Evolutionary conservation across 2,888 invertebrate genomes (phyloP), one percentile per base, ranked within the genome.

Genomic region (Perizoma affinitatum): DNA sequence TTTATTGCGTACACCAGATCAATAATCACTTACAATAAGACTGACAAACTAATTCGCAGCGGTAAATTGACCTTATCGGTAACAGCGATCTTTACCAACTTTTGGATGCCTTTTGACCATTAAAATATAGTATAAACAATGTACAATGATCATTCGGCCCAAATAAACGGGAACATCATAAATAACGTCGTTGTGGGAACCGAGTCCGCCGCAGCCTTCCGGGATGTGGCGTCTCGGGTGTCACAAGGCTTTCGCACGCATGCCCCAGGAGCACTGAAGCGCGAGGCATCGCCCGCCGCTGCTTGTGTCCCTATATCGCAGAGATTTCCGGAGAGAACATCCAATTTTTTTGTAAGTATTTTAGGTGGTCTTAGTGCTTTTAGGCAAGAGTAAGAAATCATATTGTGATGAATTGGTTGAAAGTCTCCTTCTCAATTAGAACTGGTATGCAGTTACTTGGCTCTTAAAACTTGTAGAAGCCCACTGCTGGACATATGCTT

Each of bases 211-310:
- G 74, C 87, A 91, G 76, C 82, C 85, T 89, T 93, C 93, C 92
- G 92, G 93, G 93, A 93, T 92, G 92, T 92, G 84, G 87, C 80
- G 87, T 80, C 81, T 88, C 88, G 78, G 78, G 78, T 88, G 83
- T 84, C 89, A 74, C 66, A 63, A 78, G 75, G 74, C 86, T 85
- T 89, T 89, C 88, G 90, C 89, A 88, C 83, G 88, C 85, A 85
- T 79, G 78, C 84, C 79, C 80, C 67, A 76, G 67, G 79, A 69
- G 74, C 84, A 79, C 72, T 80, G 80, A 75, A 78, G 79, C 79
- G 81, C 65, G 72, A 74, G 75, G 70, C 74, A 77, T 79, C 78
- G 81, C 74, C 78, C 81, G 80, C 79, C 74, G 78, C 79, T 80
- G 78, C 78, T 79, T 76, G 74, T 65, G 67, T 58, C 65, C 51